Percentiles rank a stretch among this genome's conserved stretches.
Conservation (phyloP, 2,888 invertebrate genomes). For the Andrena trimmerana region DNA sequence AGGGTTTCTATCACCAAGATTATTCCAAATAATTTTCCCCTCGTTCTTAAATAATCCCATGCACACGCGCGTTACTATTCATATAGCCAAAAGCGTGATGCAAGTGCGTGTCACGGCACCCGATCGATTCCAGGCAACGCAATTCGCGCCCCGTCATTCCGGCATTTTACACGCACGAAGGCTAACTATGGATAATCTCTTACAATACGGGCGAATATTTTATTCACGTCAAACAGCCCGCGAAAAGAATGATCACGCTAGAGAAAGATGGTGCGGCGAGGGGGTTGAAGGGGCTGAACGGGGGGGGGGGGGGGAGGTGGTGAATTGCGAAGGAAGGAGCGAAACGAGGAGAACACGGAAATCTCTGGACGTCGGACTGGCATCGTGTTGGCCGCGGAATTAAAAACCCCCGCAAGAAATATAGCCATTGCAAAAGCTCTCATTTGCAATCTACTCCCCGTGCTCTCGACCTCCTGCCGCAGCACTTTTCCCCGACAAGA, state of each 20-base stretch:
- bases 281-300: constrained; percentile 2
- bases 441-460: constrained; percentile 79
- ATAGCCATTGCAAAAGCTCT: constrained; percentile 79
- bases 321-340: constrained; percentile 30
- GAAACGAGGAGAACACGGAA: constrained; percentile 55
- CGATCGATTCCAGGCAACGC: constrained; percentile 68
- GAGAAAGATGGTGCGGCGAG: constrained; percentile 41
- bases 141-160: constrained; percentile 53
- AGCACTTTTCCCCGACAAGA: constrained; percentile 42
- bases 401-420: constrained; percentile 82
- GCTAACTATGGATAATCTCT: constrained; percentile 49
- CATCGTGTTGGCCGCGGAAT: constrained; percentile 78
- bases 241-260: constrained; percentile 47
- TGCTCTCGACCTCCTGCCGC: constrained; percentile 48
- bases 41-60: constrained; percentile 23
- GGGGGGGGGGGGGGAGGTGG: constrained; percentile 41
- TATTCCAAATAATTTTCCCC: background rate
- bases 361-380: constrained; percentile 65
- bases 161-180: constrained; percentile 44
- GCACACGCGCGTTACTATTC: constrained; percentile 35
- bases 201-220: constrained; percentile 55
- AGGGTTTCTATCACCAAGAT: constrained; percentile 7
- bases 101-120: constrained; percentile 56
- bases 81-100: constrained; percentile 17
- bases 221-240: constrained; percentile 50